phyloP scores from a whole-genome alignment of 1,140 invertebrate species.

The Trissolcus basalis region DNA sequence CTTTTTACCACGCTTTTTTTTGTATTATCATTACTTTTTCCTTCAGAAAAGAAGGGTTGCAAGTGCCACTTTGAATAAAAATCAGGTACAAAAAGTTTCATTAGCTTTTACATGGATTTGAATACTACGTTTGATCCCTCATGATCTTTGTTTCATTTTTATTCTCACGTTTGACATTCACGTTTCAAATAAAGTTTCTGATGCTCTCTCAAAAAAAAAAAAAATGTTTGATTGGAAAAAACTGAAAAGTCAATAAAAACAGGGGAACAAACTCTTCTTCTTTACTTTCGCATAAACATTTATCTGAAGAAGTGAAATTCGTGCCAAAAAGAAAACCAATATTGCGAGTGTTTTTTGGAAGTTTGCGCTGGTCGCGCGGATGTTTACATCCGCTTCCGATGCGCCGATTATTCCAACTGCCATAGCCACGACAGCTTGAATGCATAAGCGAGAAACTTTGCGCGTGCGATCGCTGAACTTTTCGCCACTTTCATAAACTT shows the following conservation, averaged over 20 bases:
- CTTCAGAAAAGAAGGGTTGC: background rate
- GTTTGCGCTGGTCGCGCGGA: no score
- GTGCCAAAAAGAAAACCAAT: no score
- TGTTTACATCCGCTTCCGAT: constrained; percentile 26
- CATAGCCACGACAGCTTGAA: constrained; percentile 10
- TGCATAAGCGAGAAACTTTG: constrained; percentile 15
- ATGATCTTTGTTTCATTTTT: background rate
- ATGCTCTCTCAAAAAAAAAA: no score
- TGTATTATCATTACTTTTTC: background rate
- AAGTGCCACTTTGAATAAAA: constrained; percentile 6
- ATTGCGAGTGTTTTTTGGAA: no score
- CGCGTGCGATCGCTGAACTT: background rate
- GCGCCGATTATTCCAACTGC: constrained; percentile 17
- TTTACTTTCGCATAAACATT: no score
- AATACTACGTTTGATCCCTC: background rate
- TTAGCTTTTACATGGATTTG: background rate
- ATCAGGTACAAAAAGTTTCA: background rate
- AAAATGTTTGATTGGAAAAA: no score
- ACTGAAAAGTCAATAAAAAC: no score
- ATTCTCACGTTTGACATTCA: no score
- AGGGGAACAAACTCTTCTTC: no score
- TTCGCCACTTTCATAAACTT: constrained; percentile 17
- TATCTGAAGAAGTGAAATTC: no score
- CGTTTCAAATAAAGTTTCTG: no score
- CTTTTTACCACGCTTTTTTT: background rate